These are phyloP conservation scores for Psococerastis gibbosa DNA, from an alignment of 2,888 invertebrate genomes.

Conservation along the genomic window DNA sequence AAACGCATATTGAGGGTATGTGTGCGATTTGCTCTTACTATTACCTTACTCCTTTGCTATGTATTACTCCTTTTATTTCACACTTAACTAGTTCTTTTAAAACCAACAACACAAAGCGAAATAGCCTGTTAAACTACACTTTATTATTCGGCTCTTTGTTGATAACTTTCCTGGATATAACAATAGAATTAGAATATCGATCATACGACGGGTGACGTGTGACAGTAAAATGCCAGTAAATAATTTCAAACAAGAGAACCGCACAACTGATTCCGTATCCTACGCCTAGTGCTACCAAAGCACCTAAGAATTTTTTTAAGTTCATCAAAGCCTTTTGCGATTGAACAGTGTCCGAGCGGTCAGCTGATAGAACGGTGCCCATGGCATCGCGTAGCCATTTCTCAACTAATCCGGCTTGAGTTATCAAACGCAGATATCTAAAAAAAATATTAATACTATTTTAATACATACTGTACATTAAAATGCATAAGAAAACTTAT, in stretches of 20 bases:
- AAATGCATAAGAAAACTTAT: no score
- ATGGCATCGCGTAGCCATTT: constrained; percentile 66
- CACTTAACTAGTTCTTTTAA: no score
- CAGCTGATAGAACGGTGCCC: constrained; percentile 35
- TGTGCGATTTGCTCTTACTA: no score
- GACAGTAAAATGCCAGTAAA: constrained; percentile 46
- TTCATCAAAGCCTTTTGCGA: constrained; percentile 49
- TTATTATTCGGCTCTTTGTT: no score
- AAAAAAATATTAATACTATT: constrained; percentile 16
- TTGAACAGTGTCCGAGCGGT: constrained; percentile 18
- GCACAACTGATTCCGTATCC: constrained; percentile 43
- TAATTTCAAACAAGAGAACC: constrained; percentile 37
- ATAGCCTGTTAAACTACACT: no score
- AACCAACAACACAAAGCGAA: no score
- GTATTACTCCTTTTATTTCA: no score
- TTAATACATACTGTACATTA: constrained; percentile 1
- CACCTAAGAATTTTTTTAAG: constrained; percentile 57
- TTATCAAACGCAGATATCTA: constrained; percentile 33
- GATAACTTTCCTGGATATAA: neutral
- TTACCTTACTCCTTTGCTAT: no score
- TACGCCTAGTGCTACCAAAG: constrained; percentile 46
- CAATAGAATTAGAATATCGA: constrained; percentile 33
- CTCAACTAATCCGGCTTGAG: constrained; percentile 55
- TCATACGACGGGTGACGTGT: constrained; percentile 49
- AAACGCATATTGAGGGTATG: no score